A percentile compares a stretch with the other conserved stretches of the same genome.
These are phyloP conservation scores for Helicoverpa armigera DNA, from an alignment of 1,140 invertebrate genomes.

Conservation along the genomic window DNA sequence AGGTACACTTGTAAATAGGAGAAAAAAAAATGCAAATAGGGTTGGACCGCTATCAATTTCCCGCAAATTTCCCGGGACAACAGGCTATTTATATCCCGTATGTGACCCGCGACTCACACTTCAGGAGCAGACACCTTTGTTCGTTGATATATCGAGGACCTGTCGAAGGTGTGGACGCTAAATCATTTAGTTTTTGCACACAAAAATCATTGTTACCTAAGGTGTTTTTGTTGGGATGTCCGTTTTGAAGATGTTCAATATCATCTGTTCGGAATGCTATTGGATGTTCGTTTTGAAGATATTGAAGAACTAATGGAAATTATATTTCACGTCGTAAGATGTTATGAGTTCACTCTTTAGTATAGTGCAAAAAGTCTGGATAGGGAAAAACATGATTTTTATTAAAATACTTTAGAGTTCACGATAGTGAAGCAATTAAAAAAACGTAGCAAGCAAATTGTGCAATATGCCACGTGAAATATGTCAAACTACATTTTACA, in stretches of 20 bases:
- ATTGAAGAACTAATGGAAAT: too few relatives aligned
- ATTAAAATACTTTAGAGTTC: too few relatives aligned
- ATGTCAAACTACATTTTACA: too few relatives aligned
- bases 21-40: conserved; percentile 52
- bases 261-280: too few relatives aligned
- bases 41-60: conserved; percentile 59
- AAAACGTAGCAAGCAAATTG: too few relatives aligned
- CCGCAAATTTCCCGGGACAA: conserved; percentile 51
- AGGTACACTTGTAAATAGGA: conserved; percentile 56
- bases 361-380: too few relatives aligned
- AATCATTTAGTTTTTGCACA: conserved; percentile 50
- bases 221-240: neutral
- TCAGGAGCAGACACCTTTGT: conserved; percentile 64
- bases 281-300: too few relatives aligned
- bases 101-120: conserved; percentile 45
- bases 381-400: too few relatives aligned
- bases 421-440: too few relatives aligned
- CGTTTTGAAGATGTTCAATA: neutral
- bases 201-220: neutral
- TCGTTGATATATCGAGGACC: conserved; percentile 54
- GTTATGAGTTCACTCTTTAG: too few relatives aligned
- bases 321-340: too few relatives aligned
- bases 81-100: conserved; percentile 43
- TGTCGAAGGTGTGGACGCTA: conserved; percentile 51
- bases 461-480: too few relatives aligned